phyloP scores from a whole-genome alignment of 2,888 invertebrate species.

The Thereva nobilitata region DNA sequence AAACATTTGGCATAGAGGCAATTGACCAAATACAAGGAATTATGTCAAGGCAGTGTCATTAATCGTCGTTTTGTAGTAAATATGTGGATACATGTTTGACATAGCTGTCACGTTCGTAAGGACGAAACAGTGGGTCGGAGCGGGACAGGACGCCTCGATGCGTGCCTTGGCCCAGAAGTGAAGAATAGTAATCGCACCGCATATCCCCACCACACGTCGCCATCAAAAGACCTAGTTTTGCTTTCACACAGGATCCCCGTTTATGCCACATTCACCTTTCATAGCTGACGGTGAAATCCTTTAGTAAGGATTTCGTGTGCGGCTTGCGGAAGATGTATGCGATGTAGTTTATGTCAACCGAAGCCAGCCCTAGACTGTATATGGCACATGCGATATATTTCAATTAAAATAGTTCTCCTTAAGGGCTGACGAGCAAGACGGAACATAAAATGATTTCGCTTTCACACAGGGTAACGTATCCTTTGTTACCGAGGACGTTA shows the following conservation, averaged over 20 bases:
- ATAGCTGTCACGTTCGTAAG: conserved; percentile 31
- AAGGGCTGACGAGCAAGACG: not conserved
- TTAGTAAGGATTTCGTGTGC: no score
- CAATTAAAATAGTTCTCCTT: conserved; percentile 23
- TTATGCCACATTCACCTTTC: no score
- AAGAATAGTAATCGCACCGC: conserved; percentile 14
- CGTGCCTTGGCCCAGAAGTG: conserved; percentile 1
- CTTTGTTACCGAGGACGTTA: not conserved
- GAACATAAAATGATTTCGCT: not conserved
- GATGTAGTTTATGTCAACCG: conserved; percentile 23
- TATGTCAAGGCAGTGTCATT: conserved; percentile 34
- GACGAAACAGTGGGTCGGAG: not conserved
- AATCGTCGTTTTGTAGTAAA: conserved; percentile 34
- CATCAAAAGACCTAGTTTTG: conserved; percentile 1
- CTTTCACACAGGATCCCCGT: no score
- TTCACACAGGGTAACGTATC: not conserved
- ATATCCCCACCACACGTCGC: not conserved
- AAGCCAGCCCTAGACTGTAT: not conserved
- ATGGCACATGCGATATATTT: conserved; percentile 21
- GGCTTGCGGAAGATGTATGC: not conserved
- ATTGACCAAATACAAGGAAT: conserved; percentile 33
- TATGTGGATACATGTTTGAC: conserved; percentile 34
- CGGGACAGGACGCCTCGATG: no score
- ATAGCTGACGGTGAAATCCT: no score
- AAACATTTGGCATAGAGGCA: conserved; percentile 26